Evolutionary conservation across 2,113 vertebrate genomes (phyloP), one percentile per base, ranked within the genome.

Genomic region (Corydoras maculifer): DNA sequence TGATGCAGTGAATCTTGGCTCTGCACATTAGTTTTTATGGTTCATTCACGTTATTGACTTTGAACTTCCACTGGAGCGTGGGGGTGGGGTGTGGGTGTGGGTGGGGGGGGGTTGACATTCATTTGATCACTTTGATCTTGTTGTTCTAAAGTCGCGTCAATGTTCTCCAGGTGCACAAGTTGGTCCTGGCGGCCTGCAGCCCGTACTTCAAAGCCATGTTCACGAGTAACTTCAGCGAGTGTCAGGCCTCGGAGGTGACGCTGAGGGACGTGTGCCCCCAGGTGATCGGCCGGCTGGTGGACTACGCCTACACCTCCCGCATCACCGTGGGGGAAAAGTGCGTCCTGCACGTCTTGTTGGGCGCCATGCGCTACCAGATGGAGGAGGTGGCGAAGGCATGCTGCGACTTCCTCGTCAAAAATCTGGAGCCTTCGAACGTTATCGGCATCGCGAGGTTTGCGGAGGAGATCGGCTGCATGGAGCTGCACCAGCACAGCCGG

Each of bases 171-270:
- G 90, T 90, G 25, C 91, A 92, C 72, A 89, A 85, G 74, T 78
- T 93, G 76, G 91, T 93, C 0, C 86, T 93, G 81, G 90, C 91
- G 3, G 86, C 91, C 43, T 91, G 88, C 53, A 93, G 91, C 82
- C 82, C 88, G 0, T 92, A 92, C 77, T 93, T 93, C 81, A 88
- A 86, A 78, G 91, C 91, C 79, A 93, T 93, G 91, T 93, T 93
- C 81, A 92, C 91, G 79, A 88, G 87, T 77, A 87, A 86, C 82
- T 92, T 93, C 78, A 84, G 76, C 65, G 91, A 93, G 82, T 84
- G 86, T 65, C 65, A 77, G 0, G 89, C 89, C 50, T 78, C 89
- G 0, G 91, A 92, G 85, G 83, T 93, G 68, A 91, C 87, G 2
- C 83, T 93, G 50, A 79, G 75, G 2, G 91, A 91, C 13, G 85